These are phyloP conservation scores for Athetis lepigone DNA, from an alignment of 2,888 invertebrate species.

Conservation along the genomic window DNA sequence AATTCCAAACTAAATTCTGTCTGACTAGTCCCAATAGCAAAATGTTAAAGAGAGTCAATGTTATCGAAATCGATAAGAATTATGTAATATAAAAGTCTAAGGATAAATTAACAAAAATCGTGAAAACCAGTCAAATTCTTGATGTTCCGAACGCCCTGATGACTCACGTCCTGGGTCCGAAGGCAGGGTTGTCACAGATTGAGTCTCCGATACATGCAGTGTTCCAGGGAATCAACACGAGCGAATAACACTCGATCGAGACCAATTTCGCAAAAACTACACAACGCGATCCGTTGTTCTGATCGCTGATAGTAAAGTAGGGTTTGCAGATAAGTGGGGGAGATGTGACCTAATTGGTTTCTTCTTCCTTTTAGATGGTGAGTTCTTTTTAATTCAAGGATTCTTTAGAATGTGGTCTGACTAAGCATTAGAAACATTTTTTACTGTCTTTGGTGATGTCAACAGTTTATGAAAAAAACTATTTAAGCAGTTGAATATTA, in stretches of 20 bases:
- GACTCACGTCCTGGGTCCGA: constrained; percentile 57
- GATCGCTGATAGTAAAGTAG: constrained; percentile 86
- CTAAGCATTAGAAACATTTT: neutral
- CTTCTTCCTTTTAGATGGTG: constrained; percentile 5
- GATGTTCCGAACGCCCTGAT: constrained; percentile 32
- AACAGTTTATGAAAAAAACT: neutral
- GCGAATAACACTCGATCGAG: constrained; percentile 84
- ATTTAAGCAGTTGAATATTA: neutral
- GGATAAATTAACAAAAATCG: neutral
- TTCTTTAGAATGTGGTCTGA: neutral
- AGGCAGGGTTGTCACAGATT: constrained; percentile 66
- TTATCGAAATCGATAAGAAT: too few relatives aligned
- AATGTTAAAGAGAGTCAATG: too few relatives aligned
- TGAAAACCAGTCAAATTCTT: constrained; percentile 3
- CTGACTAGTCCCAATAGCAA: too few relatives aligned
- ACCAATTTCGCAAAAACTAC: constrained; percentile 91
- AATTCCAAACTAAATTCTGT: too few relatives aligned
- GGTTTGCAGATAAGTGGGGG: constrained; percentile 68
- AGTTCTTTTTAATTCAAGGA: neutral
- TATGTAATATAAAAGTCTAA: too few relatives aligned
- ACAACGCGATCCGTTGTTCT: constrained; percentile 89
- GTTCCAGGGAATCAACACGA: constrained; percentile 79
- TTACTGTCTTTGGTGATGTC: neutral
- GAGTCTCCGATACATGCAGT: constrained; percentile 67
- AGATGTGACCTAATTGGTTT: constrained; percentile 42